Evolutionary conservation across 2,888 invertebrate species (phyloP).

Genomic region (Pammene fasciana): DNA sequence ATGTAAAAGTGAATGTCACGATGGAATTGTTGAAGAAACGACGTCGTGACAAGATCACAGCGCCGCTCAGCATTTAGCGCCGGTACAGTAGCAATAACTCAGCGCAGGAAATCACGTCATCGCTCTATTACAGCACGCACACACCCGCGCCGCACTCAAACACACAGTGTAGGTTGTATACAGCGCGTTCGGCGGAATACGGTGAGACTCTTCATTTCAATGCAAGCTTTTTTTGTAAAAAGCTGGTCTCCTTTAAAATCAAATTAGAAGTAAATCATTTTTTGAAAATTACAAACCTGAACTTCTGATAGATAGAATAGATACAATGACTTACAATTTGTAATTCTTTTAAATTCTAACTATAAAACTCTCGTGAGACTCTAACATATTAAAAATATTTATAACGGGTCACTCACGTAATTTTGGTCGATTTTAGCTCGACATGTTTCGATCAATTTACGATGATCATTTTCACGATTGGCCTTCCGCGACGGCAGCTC

Average conservation of each 20-base stretch:
- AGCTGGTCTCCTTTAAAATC: not conserved
- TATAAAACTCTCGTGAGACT: no score
- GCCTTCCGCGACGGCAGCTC: no score
- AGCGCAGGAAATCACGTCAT: conserved; percentile 84
- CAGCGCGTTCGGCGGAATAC: conserved; percentile 43
- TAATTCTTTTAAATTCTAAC: no score
- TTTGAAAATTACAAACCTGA: no score
- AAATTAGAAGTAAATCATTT: not conserved
- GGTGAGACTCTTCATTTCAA: conserved; percentile 46
- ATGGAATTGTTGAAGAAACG: conserved; percentile 11
- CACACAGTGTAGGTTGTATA: conserved; percentile 48
- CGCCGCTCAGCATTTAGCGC: conserved; percentile 73
- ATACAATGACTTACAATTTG: no score
- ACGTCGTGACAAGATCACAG: conserved; percentile 61
- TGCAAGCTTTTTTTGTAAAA: not conserved
- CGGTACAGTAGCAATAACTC: conserved; percentile 83
- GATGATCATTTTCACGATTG: no score
- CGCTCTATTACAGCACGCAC: conserved; percentile 80
- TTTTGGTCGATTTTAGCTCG: no score
- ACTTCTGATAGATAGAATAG: no score
- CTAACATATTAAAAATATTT: no score
- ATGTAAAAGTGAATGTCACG: not conserved
- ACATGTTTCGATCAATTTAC: no score
- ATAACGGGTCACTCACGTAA: no score
- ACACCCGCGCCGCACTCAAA: conserved; percentile 54